Base-by-base conservation (phyloP, 2,888 invertebrate species). In the Ischnura elegans region DNA sequence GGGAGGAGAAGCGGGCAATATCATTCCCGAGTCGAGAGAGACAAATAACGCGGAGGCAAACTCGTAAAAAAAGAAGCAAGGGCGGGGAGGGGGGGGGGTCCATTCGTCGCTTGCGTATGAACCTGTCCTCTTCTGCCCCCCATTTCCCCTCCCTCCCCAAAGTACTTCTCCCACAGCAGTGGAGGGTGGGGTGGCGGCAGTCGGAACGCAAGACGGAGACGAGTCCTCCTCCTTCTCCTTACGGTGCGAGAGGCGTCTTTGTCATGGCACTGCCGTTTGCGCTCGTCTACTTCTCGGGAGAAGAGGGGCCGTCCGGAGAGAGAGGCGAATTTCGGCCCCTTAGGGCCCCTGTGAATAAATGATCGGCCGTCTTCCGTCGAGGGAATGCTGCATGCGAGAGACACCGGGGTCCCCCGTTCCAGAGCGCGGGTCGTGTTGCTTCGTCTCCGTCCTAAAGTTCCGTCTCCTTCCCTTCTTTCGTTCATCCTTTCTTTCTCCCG, bases 11-110 rank as follows among this genome's bases (percentile, higher is more conserved):
- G 76, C 10, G 36, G 76, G 76, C 76, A 76, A 76, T 76, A 76
- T 36, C 76, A 29, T 36, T 36, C 36, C 76, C 76, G 76, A 76
- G 29, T 36, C 76, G 61, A 36, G 76, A 36, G 76, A 76, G 76
- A 76, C 76, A 76, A 76, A 76, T 76, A 76, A 76, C 76, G 76
- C 10, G 76, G 76, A 76, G 36, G 76, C 29, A 76, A 76, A 76
- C 76, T 76, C 76, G 16, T 76, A 76, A 76, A 76, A 76, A 76
- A 25, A 25, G 25, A 51, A 36, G 16, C 76, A 36, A 8, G 76
- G 36, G 16, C 36, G 36, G 29, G 47, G 47, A 19, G 36, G 76
- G 47, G 47, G 51, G 36, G 76, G 13, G 10, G 36, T 29, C 76
- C 76, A 76, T 76, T 76, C 76, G 76, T 76, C 36, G 5, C 29